Conservation (phyloP, 2,797 vertebrate species). For the Scyliorhinus canicula region DNA sequence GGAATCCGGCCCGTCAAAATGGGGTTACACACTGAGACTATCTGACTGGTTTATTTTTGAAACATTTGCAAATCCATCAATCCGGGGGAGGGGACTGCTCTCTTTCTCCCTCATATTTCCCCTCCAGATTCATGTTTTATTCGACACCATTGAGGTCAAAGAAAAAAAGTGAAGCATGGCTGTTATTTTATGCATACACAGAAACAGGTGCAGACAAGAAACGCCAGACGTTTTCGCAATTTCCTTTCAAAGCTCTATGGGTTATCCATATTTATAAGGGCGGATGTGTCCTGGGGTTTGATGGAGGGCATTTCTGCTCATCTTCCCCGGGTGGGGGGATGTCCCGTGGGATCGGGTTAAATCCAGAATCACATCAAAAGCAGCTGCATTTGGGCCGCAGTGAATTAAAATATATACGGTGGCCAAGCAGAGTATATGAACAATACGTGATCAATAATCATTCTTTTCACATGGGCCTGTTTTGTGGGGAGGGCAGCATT, state of each 20-base stretch:
- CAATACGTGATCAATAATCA: background rate
- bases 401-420: constrained; percentile 7
- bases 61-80: constrained; percentile 11
- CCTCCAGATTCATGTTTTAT: background rate
- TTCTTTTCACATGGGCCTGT: background rate
- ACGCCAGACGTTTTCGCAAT: constrained; percentile 15
- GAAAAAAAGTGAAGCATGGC: no score
- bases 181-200: no score
- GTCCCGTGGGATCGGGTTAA: background rate
- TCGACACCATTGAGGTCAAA: background rate
- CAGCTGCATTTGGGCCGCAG: constrained; percentile 25
- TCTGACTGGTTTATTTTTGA: background rate
- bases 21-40: background rate
- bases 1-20: background rate
- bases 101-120: background rate
- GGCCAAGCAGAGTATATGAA: background rate
- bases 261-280: constrained; percentile 34
- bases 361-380: constrained; percentile 4
- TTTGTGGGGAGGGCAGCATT: background rate
- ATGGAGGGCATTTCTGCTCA: background rate
- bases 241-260: constrained; percentile 17
- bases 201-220: constrained; percentile 29
- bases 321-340: background rate
- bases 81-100: background rate
- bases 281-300: constrained; percentile 35